Percentiles rank a stretch among this genome's conserved stretches.
phyloP scores from a whole-genome alignment of 2,888 invertebrate species.

The Heliconius aoede region DNA sequence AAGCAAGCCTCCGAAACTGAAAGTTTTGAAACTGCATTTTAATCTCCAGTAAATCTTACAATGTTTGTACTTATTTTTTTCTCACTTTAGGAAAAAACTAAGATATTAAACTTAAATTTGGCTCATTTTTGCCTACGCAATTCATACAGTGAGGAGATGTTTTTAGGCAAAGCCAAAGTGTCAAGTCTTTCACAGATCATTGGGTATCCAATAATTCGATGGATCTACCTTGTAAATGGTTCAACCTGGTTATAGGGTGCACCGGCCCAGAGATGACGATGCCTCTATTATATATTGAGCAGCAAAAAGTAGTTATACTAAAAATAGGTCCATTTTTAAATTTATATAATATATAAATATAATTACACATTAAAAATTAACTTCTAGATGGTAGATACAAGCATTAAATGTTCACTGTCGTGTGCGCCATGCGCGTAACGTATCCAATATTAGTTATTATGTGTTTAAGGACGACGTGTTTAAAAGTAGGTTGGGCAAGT shows the following conservation, averaged over 20 bases:
- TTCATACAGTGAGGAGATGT: no score
- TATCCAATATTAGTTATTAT: slow-evolving; percentile 28
- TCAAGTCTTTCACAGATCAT: no score
- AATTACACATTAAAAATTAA: not conserved
- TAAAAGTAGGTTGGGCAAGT: slow-evolving; percentile 32
- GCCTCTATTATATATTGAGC: no score
- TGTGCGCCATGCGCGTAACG: slow-evolving; percentile 21
- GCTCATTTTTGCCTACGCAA: not conserved
- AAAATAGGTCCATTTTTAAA: no score
- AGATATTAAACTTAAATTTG: not conserved
- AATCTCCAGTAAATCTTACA: slow-evolving; percentile 7
- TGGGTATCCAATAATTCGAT: no score
- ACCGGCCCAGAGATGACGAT: no score
- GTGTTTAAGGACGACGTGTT: slow-evolving; percentile 37
- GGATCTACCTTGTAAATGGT: no score
- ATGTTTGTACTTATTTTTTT: not conserved
- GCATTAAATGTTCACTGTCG: slow-evolving; percentile 1
- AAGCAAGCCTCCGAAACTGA: not conserved
- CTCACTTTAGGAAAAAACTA: not conserved
- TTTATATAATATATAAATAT: no score
- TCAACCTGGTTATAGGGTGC: no score
- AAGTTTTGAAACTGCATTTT: slow-evolving; percentile 4
- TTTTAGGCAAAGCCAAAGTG: no score
- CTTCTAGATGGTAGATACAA: slow-evolving; percentile 11
- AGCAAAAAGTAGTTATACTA: no score